These are phyloP conservation scores for Ramphastos sulfuratus DNA, from an alignment of 2,113 vertebrate genomes.

Conservation along the genomic window DNA sequence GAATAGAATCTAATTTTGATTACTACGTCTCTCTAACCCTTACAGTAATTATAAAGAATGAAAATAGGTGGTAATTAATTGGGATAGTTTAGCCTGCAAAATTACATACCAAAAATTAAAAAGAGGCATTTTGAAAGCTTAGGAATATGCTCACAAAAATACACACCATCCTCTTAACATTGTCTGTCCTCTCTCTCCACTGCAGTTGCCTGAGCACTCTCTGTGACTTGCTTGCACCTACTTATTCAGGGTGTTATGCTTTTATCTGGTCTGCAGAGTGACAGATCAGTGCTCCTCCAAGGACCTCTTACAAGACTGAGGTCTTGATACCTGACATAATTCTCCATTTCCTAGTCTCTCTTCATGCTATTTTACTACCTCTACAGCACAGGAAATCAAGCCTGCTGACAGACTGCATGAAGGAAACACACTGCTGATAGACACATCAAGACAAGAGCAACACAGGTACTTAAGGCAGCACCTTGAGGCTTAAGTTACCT, in stretches of 20 bases:
- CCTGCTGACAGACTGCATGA: background rate
- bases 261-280: background rate
- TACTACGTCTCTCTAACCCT: constrained; percentile 32
- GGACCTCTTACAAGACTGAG: background rate
- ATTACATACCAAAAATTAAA: background rate
- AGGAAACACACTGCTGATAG: background rate
- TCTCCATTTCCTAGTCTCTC: background rate
- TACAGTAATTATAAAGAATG: constrained; percentile 21
- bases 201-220: background rate
- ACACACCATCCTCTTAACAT: background rate
- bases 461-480: background rate
- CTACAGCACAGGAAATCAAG: constrained; percentile 11
- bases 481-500: background rate
- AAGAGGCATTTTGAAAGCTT: background rate
- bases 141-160: background rate
- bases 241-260: background rate
- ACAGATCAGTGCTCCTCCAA: background rate
- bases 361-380: background rate
- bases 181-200: background rate
- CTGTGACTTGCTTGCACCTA: background rate
- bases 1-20: constrained; percentile 33
- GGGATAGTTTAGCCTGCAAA: constrained; percentile 21
- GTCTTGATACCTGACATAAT: background rate
- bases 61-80: constrained; percentile 1
- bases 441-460: background rate